Percentiles rank a stretch among this genome's conserved stretches.
Evolutionary conservation across 1,140 invertebrate genomes (phyloP).

Genomic region (Triops longicaudatus): DNA sequence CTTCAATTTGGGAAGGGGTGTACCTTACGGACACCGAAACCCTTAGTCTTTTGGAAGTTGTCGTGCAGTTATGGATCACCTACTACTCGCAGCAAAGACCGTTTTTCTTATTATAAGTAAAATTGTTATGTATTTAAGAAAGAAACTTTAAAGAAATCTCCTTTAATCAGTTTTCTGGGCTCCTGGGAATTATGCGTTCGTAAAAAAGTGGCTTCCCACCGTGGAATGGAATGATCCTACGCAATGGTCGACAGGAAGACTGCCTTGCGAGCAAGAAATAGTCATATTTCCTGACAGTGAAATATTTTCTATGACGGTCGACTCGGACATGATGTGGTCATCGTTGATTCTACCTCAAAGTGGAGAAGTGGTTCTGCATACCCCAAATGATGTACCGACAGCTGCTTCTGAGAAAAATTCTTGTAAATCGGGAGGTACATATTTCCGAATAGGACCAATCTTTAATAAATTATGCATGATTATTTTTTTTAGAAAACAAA

Average conservation of each 20-base stretch:
- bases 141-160: neutral
- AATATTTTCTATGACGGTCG: neutral
- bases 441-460: neutral
- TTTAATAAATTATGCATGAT: neutral
- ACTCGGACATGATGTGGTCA: neutral
- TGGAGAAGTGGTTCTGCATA: neutral
- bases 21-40: neutral
- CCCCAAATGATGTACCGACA: neutral
- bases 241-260: neutral
- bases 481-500: neutral
- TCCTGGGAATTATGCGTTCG: neutral
- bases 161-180: neutral
- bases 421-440: neutral
- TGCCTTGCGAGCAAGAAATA: neutral
- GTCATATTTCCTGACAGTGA: neutral
- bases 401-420: neutral
- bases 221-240: neutral
- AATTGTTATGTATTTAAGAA: neutral
- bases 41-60: neutral
- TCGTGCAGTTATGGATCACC: neutral
- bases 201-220: neutral
- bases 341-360: neutral
- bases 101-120: neutral
- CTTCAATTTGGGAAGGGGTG: neutral
- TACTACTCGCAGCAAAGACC: neutral